Evolutionary conservation across 2,113 vertebrate species (phyloP).

Genomic region (Phylloscopus trochilus): DNA sequence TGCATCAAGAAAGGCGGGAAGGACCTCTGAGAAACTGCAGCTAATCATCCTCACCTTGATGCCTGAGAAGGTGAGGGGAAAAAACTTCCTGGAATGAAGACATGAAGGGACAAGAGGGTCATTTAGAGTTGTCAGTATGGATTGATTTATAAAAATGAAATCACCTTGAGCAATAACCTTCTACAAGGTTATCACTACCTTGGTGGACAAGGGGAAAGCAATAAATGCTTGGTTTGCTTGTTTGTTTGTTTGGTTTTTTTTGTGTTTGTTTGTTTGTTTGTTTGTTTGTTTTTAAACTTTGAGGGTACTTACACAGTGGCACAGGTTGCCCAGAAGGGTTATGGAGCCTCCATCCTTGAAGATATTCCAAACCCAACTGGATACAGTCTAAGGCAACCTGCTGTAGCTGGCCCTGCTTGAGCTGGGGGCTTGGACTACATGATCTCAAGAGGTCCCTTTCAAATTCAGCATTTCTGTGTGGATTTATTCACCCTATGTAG

Average conservation of each 20-base stretch:
- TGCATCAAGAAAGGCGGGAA: neutral
- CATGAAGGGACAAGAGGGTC: neutral
- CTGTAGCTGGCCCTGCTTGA: neutral
- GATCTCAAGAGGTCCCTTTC: neutral
- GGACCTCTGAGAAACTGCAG: neutral
- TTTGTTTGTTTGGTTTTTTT: too few relatives aligned
- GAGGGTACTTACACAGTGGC: neutral
- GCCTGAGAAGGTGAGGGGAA: neutral
- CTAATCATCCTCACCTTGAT: neutral
- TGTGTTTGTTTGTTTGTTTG: too few relatives aligned
- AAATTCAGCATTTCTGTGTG: neutral
- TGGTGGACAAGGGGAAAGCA: neutral
- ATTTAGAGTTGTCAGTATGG: neutral
- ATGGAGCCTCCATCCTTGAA: neutral
- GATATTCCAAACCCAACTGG: neutral
- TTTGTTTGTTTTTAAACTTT: neutral
- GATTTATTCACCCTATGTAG: neutral
- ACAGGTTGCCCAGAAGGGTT: neutral
- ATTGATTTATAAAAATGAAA: neutral
- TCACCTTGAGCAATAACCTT: neutral
- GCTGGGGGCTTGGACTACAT: neutral
- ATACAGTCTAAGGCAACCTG: rapidly evolving
- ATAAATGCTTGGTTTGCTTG: neutral
- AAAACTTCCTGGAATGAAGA: neutral
- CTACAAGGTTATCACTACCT: neutral